These are phyloP conservation scores for Molossus alvarezi DNA, from an alignment of 2,797 vertebrate genomes.

Conservation along the genomic window DNA sequence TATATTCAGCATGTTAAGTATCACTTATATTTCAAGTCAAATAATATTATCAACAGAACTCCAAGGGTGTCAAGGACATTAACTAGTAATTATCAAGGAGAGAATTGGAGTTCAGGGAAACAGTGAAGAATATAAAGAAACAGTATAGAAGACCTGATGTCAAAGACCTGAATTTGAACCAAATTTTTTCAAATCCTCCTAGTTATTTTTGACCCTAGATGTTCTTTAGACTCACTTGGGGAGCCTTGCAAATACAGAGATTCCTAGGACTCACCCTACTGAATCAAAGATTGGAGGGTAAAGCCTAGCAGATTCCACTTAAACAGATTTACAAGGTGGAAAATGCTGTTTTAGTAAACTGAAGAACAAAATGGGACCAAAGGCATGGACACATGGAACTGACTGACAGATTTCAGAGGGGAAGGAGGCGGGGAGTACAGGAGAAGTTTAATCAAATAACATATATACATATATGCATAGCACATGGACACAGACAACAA, in stretches of 20 bases:
- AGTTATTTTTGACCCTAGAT: background rate
- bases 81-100: background rate
- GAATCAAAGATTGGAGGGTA: background rate
- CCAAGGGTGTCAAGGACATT: background rate
- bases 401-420: too few species aligned
- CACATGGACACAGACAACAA: background rate
- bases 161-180: slow-evolving; percentile 1
- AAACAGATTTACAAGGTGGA: background rate
- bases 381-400: too few species aligned
- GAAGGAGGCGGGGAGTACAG: too few species aligned
- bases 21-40: background rate
- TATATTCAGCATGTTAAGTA: background rate
- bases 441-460: too few species aligned
- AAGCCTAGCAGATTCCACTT: background rate
- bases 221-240: background rate
- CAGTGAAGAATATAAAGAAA: background rate
- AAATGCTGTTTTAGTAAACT: background rate
- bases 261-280: background rate
- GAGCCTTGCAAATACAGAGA: background rate
- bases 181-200: background rate
- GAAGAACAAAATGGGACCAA: too few species aligned
- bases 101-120: background rate
- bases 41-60: background rate
- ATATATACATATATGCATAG: background rate
- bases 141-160: background rate